Conservation (phyloP, 2,888 invertebrate species). For the Anodontia alba region DNA sequence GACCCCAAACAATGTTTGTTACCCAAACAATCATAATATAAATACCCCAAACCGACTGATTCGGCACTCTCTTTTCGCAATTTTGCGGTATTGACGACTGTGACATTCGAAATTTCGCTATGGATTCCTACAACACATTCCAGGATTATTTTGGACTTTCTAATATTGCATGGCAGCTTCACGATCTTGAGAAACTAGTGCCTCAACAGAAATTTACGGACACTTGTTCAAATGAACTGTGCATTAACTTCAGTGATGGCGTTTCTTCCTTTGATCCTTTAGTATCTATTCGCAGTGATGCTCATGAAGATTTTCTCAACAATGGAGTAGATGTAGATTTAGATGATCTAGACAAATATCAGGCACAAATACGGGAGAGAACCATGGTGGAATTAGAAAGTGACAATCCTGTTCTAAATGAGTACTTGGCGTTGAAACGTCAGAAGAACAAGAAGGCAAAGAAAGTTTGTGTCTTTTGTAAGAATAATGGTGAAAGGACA, state of each 20-base stretch:
- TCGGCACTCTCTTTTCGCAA: no score
- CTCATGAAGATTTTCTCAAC: conserved; percentile 56
- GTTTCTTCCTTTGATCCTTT: conserved; percentile 8
- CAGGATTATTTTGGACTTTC: conserved; percentile 51
- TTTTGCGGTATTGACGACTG: no score
- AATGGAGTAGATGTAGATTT: conserved; percentile 66
- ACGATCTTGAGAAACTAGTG: conserved; percentile 18
- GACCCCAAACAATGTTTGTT: no score
- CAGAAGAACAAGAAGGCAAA: conserved; percentile 52
- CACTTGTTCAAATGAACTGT: background rate
- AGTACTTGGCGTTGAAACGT: conserved; percentile 61
- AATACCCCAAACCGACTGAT: no score
- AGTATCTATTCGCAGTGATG: conserved; percentile 11
- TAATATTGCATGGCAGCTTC: conserved; percentile 33
- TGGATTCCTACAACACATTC: conserved; percentile 32
- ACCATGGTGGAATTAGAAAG: conserved; percentile 4
- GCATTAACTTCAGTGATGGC: background rate
- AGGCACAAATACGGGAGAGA: conserved; percentile 59
- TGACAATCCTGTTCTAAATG: conserved; percentile 38
- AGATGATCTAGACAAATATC: conserved; percentile 68
- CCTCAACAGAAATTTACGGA: background rate
- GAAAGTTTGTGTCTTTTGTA: conserved; percentile 88
- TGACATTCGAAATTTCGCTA: no score
- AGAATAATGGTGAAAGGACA: conserved; percentile 88
- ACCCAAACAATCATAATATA: no score